These are phyloP conservation scores for Amphipoea lucens DNA, from an alignment of 2,888 invertebrate genomes.

Conservation along the genomic window DNA sequence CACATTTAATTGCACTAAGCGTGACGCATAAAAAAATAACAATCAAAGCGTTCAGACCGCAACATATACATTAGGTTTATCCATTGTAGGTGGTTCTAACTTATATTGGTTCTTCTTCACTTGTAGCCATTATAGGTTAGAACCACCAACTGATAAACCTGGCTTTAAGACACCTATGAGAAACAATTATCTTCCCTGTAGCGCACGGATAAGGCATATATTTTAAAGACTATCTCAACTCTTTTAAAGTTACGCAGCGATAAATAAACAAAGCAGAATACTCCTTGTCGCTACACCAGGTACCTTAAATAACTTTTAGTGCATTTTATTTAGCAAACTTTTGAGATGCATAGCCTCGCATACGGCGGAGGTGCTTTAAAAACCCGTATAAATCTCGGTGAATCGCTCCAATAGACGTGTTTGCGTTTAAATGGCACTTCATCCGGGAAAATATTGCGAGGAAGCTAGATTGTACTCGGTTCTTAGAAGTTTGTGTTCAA, in stretches of 20 bases:
- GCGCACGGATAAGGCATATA: not conserved
- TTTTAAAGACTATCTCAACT: slow-evolving; percentile 28
- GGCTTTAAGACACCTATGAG: not conserved
- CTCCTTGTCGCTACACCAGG: slow-evolving; percentile 36
- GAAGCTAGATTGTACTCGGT: slow-evolving; percentile 19
- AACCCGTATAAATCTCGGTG: slow-evolving; percentile 74
- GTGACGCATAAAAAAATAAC: not conserved
- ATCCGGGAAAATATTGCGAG: slow-evolving; percentile 69
- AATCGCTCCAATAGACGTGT: slow-evolving; percentile 73
- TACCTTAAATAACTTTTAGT: slow-evolving; percentile 64
- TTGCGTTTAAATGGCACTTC: slow-evolving; percentile 73
- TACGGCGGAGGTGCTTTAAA: slow-evolving; percentile 69
- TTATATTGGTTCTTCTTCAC: too few species aligned
- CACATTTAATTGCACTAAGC: not conserved
- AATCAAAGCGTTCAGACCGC: not conserved
- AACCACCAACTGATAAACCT: not conserved
- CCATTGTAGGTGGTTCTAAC: not conserved
- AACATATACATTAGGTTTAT: not conserved
- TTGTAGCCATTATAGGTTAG: not conserved
- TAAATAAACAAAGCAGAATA: slow-evolving; percentile 33
- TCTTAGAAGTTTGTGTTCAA: slow-evolving; percentile 8
- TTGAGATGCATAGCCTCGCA: slow-evolving; percentile 61
- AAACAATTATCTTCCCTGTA: not conserved
- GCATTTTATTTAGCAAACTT: slow-evolving; percentile 67
- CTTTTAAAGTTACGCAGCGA: slow-evolving; percentile 12